A percentile compares a stretch with the other conserved stretches of the same genome.
These are phyloP conservation scores for Hippocampus guttulatus DNA, from an alignment of 2,113 vertebrate species.

Conservation along the genomic window DNA sequence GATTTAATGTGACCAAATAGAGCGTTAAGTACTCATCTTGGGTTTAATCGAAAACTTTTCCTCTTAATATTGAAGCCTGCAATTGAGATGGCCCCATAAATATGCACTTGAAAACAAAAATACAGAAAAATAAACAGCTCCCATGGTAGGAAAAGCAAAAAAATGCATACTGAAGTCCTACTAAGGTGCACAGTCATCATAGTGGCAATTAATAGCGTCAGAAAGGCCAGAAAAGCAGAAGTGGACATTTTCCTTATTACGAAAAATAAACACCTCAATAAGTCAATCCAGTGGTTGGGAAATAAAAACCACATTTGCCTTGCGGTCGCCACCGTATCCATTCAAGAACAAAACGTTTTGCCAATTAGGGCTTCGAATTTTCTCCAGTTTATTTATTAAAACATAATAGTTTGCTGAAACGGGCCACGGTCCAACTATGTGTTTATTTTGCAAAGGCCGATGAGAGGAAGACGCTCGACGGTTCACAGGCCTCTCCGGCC, in stretches of 20 bases:
- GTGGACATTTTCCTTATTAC: background rate
- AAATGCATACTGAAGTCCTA: background rate
- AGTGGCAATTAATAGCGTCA: no score
- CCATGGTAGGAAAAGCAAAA: background rate
- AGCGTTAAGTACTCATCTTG: no score
- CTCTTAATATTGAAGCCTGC: no score
- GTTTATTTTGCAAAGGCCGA: constrained; percentile 61
- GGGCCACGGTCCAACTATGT: constrained; percentile 52
- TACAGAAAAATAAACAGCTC: background rate
- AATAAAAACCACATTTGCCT: constrained; percentile 14
- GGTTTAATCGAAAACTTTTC: no score
- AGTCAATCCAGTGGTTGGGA: constrained; percentile 17
- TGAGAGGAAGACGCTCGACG: constrained; percentile 56
- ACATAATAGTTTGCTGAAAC: constrained; percentile 56
- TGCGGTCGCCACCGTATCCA: constrained; percentile 18
- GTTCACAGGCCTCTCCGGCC: constrained; percentile 45
- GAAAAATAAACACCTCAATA: background rate
- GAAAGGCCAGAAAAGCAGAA: background rate
- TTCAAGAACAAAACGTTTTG: constrained; percentile 37
- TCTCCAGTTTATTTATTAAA: constrained; percentile 64
- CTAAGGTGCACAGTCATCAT: background rate
- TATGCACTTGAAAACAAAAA: background rate
- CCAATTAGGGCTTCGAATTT: constrained; percentile 51
- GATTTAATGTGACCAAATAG: background rate
- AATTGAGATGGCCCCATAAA: background rate